These are phyloP conservation scores for Deilephila elpenor DNA, from an alignment of 2,888 invertebrate genomes.

Conservation along the genomic window DNA sequence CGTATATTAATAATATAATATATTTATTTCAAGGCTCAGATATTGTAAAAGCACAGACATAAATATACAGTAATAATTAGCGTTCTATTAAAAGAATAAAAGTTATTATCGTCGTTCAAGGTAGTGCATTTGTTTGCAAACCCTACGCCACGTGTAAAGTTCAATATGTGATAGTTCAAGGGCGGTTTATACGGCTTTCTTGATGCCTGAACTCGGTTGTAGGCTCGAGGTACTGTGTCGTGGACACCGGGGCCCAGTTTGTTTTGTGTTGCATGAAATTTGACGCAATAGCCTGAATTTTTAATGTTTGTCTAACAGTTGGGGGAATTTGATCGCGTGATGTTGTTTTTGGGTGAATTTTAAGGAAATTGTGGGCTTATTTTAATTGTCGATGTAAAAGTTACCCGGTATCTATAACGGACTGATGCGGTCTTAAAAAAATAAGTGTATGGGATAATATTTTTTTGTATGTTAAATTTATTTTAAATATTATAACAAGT, in stretches of 20 bases:
- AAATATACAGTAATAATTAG: too few species aligned
- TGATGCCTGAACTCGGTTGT: neutral
- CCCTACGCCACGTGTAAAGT: neutral
- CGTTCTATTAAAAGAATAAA: neutral
- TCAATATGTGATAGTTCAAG: neutral
- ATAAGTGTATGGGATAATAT: neutral
- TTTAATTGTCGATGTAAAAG: neutral
- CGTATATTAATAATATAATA: too few species aligned
- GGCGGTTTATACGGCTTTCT: neutral
- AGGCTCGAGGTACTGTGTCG: neutral
- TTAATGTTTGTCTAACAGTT: constrained; percentile 3
- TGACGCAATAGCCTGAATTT: constrained; percentile 6
- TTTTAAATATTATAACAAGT: too few species aligned
- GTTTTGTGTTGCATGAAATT: constrained; percentile 1
- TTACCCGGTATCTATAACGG: neutral
- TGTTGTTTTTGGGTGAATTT: neutral
- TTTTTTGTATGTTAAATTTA: too few species aligned
- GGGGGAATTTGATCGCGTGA: constrained; percentile 2
- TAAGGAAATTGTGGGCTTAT: neutral
- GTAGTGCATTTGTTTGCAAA: constrained; percentile 3
- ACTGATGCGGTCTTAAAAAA: neutral
- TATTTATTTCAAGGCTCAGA: too few species aligned
- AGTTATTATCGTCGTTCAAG: neutral
- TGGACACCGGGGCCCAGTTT: neutral
- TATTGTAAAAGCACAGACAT: too few species aligned